phyloP scores from a whole-genome alignment of 2,888 invertebrate genomes.

The Doris montereyensis region DNA sequence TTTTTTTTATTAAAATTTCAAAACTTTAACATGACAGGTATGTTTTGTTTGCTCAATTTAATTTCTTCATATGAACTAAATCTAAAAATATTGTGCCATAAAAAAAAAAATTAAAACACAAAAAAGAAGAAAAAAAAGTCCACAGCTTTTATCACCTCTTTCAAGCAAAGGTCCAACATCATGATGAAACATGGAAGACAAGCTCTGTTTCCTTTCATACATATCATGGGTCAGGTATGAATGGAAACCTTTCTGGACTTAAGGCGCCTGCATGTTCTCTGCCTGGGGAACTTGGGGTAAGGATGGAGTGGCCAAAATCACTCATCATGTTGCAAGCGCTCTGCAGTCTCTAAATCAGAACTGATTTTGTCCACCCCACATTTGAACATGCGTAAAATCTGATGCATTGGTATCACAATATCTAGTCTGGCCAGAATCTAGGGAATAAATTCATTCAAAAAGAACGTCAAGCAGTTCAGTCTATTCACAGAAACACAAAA shows the following conservation, averaged over 20 bases:
- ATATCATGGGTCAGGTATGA: constrained; percentile 57
- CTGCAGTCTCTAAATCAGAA: constrained; percentile 45
- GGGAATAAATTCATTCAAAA: not conserved
- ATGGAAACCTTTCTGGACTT: constrained; percentile 59
- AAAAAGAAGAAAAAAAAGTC: too few species aligned
- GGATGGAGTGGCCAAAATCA: constrained; percentile 45
- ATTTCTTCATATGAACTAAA: too few species aligned
- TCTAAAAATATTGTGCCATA: too few species aligned
- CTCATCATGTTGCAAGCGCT: constrained; percentile 28
- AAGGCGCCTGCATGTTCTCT: constrained; percentile 63
- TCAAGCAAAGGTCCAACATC: constrained; percentile 94
- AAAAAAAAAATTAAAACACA: too few species aligned
- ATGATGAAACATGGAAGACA: constrained; percentile 96
- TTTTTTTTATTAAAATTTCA: too few species aligned
- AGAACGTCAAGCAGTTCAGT: not conserved
- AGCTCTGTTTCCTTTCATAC: too few species aligned
- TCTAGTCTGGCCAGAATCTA: constrained; percentile 85
- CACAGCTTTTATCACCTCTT: too few species aligned
- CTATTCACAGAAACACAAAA: too few species aligned
- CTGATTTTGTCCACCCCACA: constrained; percentile 81
- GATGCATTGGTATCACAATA: constrained; percentile 88
- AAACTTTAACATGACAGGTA: too few species aligned
- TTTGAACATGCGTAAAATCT: constrained; percentile 91
- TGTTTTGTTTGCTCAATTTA: too few species aligned
- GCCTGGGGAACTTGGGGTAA: constrained; percentile 50